Evolutionary conservation across 1,140 invertebrate genomes (phyloP).

Genomic region (Drosophila grimshawi): DNA sequence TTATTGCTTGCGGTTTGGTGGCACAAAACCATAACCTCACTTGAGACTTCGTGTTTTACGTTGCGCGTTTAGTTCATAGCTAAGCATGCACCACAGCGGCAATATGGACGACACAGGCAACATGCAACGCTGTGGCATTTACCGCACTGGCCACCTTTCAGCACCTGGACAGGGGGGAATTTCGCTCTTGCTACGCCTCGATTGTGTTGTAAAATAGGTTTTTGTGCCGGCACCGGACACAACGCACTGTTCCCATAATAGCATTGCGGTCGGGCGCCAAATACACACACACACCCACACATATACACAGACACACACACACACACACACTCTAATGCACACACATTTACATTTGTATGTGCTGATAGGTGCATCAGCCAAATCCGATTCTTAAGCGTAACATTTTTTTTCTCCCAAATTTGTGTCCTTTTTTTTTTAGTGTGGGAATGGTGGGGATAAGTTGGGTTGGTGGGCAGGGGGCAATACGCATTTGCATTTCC

Average conservation of each 20-base stretch:
- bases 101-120: neutral
- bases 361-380: constrained; percentile 57
- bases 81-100: constrained; percentile 52
- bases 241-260: constrained; percentile 72
- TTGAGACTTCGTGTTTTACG: constrained; percentile 70
- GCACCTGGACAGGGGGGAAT: constrained; percentile 53
- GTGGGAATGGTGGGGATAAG: neutral
- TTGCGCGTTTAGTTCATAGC: constrained; percentile 56
- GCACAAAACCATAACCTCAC: constrained; percentile 79
- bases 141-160: constrained; percentile 64
- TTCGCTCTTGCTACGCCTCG: constrained; percentile 14
- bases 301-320: constrained; percentile 27
- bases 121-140: constrained; percentile 45
- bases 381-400: constrained; percentile 66
- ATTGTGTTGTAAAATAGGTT: constrained; percentile 26
- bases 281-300: constrained; percentile 52
- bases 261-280: constrained; percentile 72
- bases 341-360: constrained; percentile 22
- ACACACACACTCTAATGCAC: neutral
- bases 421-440: neutral
- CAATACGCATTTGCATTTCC: constrained; percentile 30
- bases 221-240: constrained; percentile 30
- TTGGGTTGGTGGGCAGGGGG: neutral
- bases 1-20: constrained; percentile 80
- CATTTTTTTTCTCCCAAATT: constrained; percentile 27